Conservation (phyloP, 1,140 invertebrate genomes). For the Heliothis subflexa region DNA sequence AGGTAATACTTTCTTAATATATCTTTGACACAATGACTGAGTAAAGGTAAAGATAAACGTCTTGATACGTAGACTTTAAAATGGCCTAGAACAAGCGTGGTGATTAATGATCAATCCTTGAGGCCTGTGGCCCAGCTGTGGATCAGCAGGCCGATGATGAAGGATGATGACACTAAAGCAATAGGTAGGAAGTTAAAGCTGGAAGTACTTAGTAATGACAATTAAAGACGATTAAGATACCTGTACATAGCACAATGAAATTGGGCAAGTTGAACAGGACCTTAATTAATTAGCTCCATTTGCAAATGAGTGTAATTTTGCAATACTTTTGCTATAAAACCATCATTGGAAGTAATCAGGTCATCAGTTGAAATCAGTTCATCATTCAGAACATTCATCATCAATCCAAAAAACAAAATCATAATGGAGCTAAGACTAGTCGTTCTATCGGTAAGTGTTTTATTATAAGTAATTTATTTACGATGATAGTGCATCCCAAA, state of each 20-base stretch:
- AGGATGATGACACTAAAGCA: background rate
- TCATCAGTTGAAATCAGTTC: background rate
- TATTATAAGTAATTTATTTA: background rate
- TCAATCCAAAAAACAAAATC: background rate
- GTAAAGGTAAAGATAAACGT: too few relatives aligned
- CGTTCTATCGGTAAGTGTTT: slow-evolving; percentile 53
- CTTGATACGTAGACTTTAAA: too few relatives aligned
- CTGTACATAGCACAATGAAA: background rate
- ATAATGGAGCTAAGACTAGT: slow-evolving; percentile 52
- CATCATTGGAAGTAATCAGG: background rate
- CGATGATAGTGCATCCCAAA: too few relatives aligned
- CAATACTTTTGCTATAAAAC: slow-evolving; percentile 18
- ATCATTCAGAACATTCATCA: too few relatives aligned
- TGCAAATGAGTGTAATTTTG: background rate
- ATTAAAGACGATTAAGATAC: background rate
- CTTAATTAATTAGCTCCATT: background rate
- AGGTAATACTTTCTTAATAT: too few relatives aligned
- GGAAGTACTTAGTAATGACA: background rate
- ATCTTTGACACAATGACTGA: too few relatives aligned
- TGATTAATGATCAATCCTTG: too few relatives aligned
- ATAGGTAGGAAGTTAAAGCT: background rate
- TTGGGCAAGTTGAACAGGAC: background rate
- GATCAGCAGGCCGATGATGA: background rate
- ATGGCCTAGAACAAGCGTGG: too few relatives aligned
- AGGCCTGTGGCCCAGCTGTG: too few relatives aligned